These are phyloP conservation scores for Eidolon dupreanum DNA, from an alignment of 2,797 vertebrate genomes.

Conservation along the genomic window DNA sequence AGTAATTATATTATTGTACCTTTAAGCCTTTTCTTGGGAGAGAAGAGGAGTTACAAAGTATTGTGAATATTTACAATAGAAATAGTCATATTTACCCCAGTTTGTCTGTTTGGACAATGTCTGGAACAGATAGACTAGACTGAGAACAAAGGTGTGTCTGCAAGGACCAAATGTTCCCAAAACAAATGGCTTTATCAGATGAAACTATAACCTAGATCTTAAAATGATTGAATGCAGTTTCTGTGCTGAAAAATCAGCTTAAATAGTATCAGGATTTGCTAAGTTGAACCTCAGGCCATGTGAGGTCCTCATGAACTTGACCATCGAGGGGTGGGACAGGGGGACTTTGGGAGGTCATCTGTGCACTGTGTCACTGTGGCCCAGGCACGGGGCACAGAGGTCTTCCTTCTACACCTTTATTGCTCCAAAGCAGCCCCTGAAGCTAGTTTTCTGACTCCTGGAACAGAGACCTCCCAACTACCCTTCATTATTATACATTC, in stretches of 20 bases:
- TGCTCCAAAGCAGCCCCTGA: background rate
- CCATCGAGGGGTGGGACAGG: background rate
- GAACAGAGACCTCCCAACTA: background rate
- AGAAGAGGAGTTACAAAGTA: slow-evolving; percentile 7
- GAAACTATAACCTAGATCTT: slow-evolving; percentile 71
- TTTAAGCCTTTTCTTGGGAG: background rate
- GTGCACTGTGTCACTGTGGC: background rate
- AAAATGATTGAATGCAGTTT: slow-evolving; percentile 56
- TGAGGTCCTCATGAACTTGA: background rate
- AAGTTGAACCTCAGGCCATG: slow-evolving; percentile 37
- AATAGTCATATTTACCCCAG: background rate
- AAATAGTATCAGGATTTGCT: background rate
- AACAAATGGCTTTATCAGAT: slow-evolving; percentile 75
- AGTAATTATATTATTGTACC: background rate
- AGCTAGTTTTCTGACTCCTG: background rate
- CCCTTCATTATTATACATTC: background rate
- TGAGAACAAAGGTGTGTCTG: slow-evolving; percentile 65
- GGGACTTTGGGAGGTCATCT: background rate
- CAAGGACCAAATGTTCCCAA: slow-evolving; percentile 50
- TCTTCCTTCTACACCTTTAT: background rate
- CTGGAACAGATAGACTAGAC: slow-evolving; percentile 54
- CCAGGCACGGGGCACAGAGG: background rate
- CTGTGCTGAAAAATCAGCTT: slow-evolving; percentile 24
- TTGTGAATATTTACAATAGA: background rate
- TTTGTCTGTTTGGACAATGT: slow-evolving; percentile 63